Percentiles rank a stretch among this genome's conserved stretches.
Evolutionary conservation across 2,888 invertebrate species (phyloP).

Genomic region (Cerceris ruficornis): DNA sequence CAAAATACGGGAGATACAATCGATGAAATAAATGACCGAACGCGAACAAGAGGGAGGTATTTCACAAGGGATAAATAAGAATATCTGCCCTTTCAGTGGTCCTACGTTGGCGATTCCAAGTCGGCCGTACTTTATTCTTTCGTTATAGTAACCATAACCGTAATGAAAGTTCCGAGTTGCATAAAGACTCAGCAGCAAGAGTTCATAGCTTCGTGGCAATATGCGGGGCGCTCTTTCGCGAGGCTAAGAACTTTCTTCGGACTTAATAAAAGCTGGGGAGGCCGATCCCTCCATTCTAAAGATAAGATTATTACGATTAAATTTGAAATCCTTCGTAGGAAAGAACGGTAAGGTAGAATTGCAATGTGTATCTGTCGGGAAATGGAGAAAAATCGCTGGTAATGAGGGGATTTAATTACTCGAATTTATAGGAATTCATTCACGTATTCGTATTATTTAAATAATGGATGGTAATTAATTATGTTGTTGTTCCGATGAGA

Average conservation of each 20-base stretch:
- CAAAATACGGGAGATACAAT: too few relatives aligned
- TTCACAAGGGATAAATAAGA: background rate
- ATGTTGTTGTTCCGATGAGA: too few relatives aligned
- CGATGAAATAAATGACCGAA: background rate
- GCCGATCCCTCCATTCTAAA: conserved; percentile 6
- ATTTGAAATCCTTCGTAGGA: conserved; percentile 1
- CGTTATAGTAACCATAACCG: conserved; percentile 36
- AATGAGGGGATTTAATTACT: background rate
- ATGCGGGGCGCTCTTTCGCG: conserved; percentile 9
- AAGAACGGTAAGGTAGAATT: background rate
- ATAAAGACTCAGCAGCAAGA: conserved; percentile 30
- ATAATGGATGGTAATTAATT: too few relatives aligned
- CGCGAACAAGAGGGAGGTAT: conserved; percentile 2
- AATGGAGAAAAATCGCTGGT: background rate
- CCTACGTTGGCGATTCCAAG: conserved; percentile 25
- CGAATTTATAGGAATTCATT: background rate
- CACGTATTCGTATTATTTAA: too few relatives aligned
- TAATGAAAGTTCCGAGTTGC: conserved; percentile 45
- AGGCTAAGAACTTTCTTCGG: conserved; percentile 23
- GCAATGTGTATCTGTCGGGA: background rate
- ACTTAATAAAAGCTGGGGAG: conserved; percentile 19
- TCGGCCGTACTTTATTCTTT: conserved; percentile 22
- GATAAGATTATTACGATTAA: conserved; percentile 12
- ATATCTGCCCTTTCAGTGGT: conserved; percentile 1
- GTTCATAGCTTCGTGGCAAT: conserved; percentile 28